These are phyloP conservation scores for Nibea coibor DNA, from an alignment of 2,113 vertebrate species.

Conservation along the genomic window DNA sequence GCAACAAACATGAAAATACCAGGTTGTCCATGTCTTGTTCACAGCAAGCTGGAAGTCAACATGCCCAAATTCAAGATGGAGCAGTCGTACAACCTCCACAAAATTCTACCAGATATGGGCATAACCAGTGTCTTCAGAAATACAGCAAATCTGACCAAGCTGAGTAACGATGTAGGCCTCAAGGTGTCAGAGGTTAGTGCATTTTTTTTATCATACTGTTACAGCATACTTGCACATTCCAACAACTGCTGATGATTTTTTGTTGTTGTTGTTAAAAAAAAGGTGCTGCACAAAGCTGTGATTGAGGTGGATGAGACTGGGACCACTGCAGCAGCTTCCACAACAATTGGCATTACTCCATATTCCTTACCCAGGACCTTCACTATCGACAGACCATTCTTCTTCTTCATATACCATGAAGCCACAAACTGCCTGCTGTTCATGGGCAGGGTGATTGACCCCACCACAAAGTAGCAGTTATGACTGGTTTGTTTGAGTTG, in stretches of 20 bases:
- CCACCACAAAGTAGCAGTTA: slow-evolving; percentile 74
- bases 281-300: slow-evolving; percentile 91
- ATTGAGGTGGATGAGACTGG: slow-evolving; percentile 91
- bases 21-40: slow-evolving; percentile 19
- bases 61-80: slow-evolving; percentile 93
- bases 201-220: not conserved
- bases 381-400: slow-evolving; percentile 87
- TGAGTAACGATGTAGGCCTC: slow-evolving; percentile 78
- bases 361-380: slow-evolving; percentile 85
- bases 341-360: slow-evolving; percentile 82
- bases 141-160: slow-evolving; percentile 85
- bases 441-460: slow-evolving; percentile 92
- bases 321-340: slow-evolving; percentile 86
- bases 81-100: slow-evolving; percentile 88
- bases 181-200: slow-evolving; percentile 87
- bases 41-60: slow-evolving; percentile 88
- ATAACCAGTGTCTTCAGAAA: slow-evolving; percentile 84
- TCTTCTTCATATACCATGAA: slow-evolving; percentile 93
- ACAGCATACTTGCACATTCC: not conserved
- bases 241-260: not conserved
- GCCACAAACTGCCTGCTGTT: slow-evolving; percentile 88
- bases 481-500: slow-evolving; percentile 1
- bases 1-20: not conserved
- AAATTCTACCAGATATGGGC: slow-evolving; percentile 87
- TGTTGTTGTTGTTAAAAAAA: slow-evolving; percentile 16